phyloP scores from a whole-genome alignment of 1,140 invertebrate genomes.

The Drosophila sp. region DNA sequence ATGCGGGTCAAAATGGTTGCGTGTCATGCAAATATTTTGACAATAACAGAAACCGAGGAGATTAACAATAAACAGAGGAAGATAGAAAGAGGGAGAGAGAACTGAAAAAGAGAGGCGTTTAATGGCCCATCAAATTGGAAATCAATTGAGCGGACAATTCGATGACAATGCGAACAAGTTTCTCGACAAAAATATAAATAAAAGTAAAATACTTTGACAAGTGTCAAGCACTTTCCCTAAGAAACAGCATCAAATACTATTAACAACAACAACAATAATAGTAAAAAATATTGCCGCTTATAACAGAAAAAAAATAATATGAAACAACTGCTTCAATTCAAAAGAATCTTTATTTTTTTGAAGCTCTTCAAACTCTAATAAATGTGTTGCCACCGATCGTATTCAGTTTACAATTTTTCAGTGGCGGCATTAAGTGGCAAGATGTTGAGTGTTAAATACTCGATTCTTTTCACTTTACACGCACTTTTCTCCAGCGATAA shows the following conservation, averaged over 20 bases:
- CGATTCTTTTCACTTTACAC: slow-evolving; percentile 21
- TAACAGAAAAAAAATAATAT: background rate
- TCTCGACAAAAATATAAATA: background rate
- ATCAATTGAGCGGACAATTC: slow-evolving; percentile 39
- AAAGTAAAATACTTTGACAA: slow-evolving; percentile 17
- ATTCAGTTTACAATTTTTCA: background rate
- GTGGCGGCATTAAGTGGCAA: slow-evolving; percentile 20
- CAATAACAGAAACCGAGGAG: slow-evolving; percentile 4
- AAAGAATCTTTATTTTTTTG: background rate
- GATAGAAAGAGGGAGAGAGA: background rate
- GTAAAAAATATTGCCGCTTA: background rate
- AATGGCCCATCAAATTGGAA: slow-evolving; percentile 43
- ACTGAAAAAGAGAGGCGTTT: slow-evolving; percentile 14
- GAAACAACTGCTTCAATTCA: background rate
- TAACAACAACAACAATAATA: slow-evolving; percentile 1
- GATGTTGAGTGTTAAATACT: slow-evolving; percentile 1
- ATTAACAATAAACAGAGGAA: background rate
- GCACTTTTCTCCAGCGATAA: background rate
- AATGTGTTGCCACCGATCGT: slow-evolving; percentile 29
- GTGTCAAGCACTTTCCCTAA: slow-evolving; percentile 42
- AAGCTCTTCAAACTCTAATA: slow-evolving; percentile 1
- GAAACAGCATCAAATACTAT: background rate
- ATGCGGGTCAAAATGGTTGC: slow-evolving; percentile 36
- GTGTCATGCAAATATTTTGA: slow-evolving; percentile 46
- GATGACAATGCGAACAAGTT: slow-evolving; percentile 33